Conservation (phyloP, 2,888 invertebrate genomes). For the Cerastis rubricosa region DNA sequence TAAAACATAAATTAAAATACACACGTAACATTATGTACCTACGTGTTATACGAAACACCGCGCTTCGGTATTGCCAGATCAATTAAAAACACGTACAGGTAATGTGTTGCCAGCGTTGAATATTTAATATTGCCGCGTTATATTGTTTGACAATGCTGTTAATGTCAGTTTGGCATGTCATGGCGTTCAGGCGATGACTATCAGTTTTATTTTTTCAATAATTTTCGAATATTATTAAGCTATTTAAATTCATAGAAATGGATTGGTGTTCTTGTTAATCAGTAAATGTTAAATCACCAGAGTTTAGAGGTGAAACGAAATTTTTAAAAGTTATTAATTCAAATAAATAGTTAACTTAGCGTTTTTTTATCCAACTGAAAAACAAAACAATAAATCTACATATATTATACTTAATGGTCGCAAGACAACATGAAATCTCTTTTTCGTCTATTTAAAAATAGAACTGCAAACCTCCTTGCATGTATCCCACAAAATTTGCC, state of each 20-base stretch:
- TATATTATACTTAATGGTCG: neutral
- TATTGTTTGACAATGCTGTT: slow-evolving; percentile 88
- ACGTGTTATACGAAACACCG: slow-evolving; percentile 51
- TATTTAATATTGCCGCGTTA: slow-evolving; percentile 83
- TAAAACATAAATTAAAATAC: slow-evolving; percentile 40
- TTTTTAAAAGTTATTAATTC: neutral
- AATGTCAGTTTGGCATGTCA: slow-evolving; percentile 90
- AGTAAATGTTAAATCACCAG: neutral
- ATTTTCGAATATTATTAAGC: slow-evolving; percentile 74
- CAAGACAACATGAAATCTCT: neutral
- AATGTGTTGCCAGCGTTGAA: slow-evolving; percentile 83
- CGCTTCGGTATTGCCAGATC: slow-evolving; percentile 80
- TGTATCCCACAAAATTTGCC: slow-evolving; percentile 22
- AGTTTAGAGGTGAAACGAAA: neutral
- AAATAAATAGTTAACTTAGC: neutral
- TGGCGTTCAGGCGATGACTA: slow-evolving; percentile 74
- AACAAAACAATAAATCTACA: neutral
- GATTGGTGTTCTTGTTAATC: slow-evolving; percentile 59
- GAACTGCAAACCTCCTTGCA: slow-evolving; percentile 3
- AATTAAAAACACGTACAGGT: slow-evolving; percentile 80
- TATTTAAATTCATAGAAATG: slow-evolving; percentile 75
- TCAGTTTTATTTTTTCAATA: slow-evolving; percentile 77
- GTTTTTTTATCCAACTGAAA: neutral
- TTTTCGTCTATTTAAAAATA: slow-evolving; percentile 6
- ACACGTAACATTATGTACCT: slow-evolving; percentile 40